These are phyloP conservation scores for Herpetotheres cachinnans DNA, from an alignment of 2,113 vertebrate genomes.

Conservation along the genomic window DNA sequence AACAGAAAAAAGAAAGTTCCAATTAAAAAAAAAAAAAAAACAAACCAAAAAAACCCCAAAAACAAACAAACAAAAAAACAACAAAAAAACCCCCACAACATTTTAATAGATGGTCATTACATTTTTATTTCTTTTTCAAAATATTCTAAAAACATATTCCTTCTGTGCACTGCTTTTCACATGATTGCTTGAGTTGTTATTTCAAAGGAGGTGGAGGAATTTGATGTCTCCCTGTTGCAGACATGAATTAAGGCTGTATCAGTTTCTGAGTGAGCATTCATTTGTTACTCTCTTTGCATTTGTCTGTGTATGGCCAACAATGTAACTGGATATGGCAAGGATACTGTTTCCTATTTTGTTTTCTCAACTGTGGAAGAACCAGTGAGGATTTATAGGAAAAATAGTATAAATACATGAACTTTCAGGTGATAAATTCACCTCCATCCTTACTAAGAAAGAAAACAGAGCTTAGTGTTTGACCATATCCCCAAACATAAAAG, in stretches of 20 bases:
- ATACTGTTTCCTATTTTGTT: not conserved
- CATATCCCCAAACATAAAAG: not conserved
- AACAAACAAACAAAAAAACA: too few species aligned
- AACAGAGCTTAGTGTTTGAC: not conserved
- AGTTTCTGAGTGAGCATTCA: not conserved
- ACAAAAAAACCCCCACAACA: too few species aligned
- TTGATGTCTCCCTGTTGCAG: not conserved
- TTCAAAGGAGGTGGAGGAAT: not conserved
- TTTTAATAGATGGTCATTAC: not conserved
- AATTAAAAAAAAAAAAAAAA: not conserved
- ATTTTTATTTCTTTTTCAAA: not conserved
- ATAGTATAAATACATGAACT: not conserved
- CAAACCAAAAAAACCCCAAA: too few species aligned
- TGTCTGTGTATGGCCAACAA: not conserved
- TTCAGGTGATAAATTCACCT: not conserved
- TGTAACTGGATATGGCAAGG: not conserved
- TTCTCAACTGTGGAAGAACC: not conserved
- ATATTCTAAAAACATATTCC: not conserved
- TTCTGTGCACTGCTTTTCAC: not conserved
- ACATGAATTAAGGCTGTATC: not conserved
- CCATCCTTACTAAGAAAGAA: not conserved
- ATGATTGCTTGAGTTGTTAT: not conserved
- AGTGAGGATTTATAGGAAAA: not conserved
- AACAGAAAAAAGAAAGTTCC: not conserved
- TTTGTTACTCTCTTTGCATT: not conserved